A percentile compares a stretch with the other conserved stretches of the same genome.
Evolutionary conservation across 2,888 invertebrate genomes (phyloP).

Genomic region (Chymomyza caudatula): DNA sequence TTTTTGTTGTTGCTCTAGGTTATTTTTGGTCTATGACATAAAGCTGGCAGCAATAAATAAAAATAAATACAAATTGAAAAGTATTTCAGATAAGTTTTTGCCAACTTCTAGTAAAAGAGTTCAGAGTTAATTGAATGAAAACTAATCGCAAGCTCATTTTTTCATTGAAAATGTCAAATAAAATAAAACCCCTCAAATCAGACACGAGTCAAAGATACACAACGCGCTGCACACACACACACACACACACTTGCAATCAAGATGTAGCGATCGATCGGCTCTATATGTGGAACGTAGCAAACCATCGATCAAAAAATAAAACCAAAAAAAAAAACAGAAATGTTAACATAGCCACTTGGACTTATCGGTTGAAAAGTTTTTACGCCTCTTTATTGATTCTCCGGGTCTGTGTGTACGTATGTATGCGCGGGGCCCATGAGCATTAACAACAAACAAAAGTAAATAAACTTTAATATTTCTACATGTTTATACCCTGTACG

Average conservation of each 20-base stretch:
- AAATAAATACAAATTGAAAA: not conserved
- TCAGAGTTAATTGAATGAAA: not conserved
- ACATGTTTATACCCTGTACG: no score
- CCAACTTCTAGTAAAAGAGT: not conserved
- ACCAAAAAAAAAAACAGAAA: constrained; percentile 22
- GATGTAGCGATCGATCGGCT: not conserved
- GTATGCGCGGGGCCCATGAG: constrained; percentile 27
- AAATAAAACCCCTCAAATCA: not conserved
- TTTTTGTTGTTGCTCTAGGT: not conserved
- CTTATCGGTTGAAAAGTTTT: constrained; percentile 60
- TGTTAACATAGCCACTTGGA: constrained; percentile 54
- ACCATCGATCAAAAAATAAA: constrained; percentile 57
- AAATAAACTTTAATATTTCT: constrained; percentile 45
- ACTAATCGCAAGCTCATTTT: not conserved
- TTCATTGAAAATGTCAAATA: not conserved
- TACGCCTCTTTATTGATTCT: constrained; percentile 59
- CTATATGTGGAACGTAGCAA: constrained; percentile 44
- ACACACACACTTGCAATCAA: not conserved
- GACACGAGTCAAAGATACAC: no score
- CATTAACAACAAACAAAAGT: constrained; percentile 43
- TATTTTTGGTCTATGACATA: constrained; percentile 67
- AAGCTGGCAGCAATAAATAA: constrained; percentile 30
- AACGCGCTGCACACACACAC: no score
- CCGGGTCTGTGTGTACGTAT: constrained; percentile 19
- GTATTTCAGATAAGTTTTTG: not conserved